A percentile compares a stretch with the other conserved stretches of the same genome.
phyloP scores from a whole-genome alignment of 1,140 invertebrate genomes.

The Neodiprion lecontei region DNA sequence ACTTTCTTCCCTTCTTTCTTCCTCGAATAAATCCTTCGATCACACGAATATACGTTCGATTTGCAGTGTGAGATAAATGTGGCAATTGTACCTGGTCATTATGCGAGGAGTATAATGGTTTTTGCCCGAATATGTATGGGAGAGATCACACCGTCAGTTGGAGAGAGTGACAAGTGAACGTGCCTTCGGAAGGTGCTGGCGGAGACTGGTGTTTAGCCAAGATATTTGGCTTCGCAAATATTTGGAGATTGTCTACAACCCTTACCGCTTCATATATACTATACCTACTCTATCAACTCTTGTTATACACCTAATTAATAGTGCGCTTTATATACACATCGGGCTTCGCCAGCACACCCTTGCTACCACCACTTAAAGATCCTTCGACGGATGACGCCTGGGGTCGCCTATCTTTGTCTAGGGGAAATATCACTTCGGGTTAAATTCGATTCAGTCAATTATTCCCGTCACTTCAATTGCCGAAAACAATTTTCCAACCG shows the following conservation, averaged over 20 bases:
- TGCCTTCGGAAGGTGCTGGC: constrained; percentile 26
- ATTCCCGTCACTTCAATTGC: no score
- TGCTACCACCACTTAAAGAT: no score
- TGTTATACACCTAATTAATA: constrained; percentile 57
- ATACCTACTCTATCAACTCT: constrained; percentile 52
- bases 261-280: constrained; percentile 25
- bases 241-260: constrained; percentile 62
- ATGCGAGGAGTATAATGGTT: not conserved
- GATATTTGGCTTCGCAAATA: constrained; percentile 63
- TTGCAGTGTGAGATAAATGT: not conserved
- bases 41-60: not conserved
- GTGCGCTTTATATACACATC: constrained; percentile 8
- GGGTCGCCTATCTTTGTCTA: no score
- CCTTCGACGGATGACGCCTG: no score
- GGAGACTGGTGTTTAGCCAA: constrained; percentile 57
- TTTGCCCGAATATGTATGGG: no score
- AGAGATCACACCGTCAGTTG: not conserved
- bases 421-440: no score
- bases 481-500: no score
- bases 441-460: no score
- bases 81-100: not conserved
- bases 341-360: no score
- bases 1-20: no score
- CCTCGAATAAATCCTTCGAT: no score
- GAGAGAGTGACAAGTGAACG: constrained; percentile 21